Conservation (phyloP, 1,140 invertebrate genomes). For the Temnothorax longispinosus region DNA sequence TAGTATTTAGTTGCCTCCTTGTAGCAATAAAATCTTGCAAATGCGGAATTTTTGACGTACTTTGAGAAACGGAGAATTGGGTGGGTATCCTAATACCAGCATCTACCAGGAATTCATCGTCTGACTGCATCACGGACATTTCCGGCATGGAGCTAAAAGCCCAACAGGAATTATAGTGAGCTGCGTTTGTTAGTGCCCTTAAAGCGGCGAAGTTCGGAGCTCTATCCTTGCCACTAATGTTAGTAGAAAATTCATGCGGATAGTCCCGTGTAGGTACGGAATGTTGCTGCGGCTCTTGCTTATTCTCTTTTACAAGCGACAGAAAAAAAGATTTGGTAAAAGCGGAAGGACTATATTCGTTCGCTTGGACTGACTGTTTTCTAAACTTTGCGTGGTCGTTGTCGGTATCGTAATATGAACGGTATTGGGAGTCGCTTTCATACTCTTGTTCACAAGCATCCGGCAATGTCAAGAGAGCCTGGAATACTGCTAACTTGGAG, state of each 20-base stretch:
- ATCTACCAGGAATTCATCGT: slow-evolving; percentile 86
- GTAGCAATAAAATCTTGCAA: slow-evolving; percentile 78
- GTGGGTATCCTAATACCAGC: slow-evolving; percentile 85
- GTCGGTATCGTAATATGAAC: slow-evolving; percentile 48
- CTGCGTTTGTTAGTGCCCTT: slow-evolving; percentile 70
- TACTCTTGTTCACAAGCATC: slow-evolving; percentile 64
- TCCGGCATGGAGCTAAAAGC: slow-evolving; percentile 84
- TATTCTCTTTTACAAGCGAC: slow-evolving; percentile 70
- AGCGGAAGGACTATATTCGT: slow-evolving; percentile 56
- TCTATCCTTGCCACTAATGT: slow-evolving; percentile 68
- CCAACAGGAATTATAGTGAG: slow-evolving; percentile 83
- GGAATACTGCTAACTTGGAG: slow-evolving; percentile 71
- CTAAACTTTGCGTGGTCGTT: slow-evolving; percentile 44
- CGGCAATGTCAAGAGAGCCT: slow-evolving; percentile 58
- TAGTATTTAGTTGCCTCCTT: slow-evolving; percentile 72
- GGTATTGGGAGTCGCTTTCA: slow-evolving; percentile 36
- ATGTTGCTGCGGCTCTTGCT: slow-evolving; percentile 75
- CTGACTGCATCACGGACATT: slow-evolving; percentile 80
- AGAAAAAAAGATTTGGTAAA: slow-evolving; percentile 60
- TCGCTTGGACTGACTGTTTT: slow-evolving; percentile 41
- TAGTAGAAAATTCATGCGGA: slow-evolving; percentile 67
- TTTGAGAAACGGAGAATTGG: slow-evolving; percentile 79
- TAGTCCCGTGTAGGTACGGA: slow-evolving; percentile 74
- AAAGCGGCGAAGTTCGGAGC: slow-evolving; percentile 65
- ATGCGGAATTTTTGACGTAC: slow-evolving; percentile 81